Base-by-base conservation (phyloP, 2,113 vertebrate species). In the Pluvianellus socialis region DNA sequence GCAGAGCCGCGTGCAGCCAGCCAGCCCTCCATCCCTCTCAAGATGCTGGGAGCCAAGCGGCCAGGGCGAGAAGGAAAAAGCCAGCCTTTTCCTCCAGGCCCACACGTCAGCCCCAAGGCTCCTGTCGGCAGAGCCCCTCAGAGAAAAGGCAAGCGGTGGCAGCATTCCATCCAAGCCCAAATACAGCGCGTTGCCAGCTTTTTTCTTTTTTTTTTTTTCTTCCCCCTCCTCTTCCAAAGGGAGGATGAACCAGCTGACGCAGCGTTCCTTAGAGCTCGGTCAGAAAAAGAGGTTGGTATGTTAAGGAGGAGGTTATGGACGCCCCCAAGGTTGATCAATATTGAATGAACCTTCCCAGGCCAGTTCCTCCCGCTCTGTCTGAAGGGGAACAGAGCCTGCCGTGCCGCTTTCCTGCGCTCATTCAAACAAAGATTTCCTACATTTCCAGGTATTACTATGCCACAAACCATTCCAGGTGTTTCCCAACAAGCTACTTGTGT, bases 211-310 rank as follows among this genome's bases (percentile, higher is more conserved):
- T 38, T 38, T 38, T 38, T 38, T 38, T 38, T 38, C 38, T 27
- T 7, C 6, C 6, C 59, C 22, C 33, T 21, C 38, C 79, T 76
- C 67, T 90, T 74, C 22, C 23, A 6, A 73, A 47, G 44, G 61
- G 28, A 94, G n/a, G 55, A 35, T 17, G 45, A 70, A 84, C 8
- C n/a, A 80, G 93, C 96, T 87, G 94, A 94, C 10, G 44, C 65
- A 90, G 86, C 88, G 33, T 17, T 84, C 47, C 72, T 89, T 33
- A 68, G 19, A 44, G 79, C 91, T 86, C n/a, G 86, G 76, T 79
- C 84, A 85, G 73, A 83, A 85, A 88, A 93, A 82, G 3, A 42
- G 1, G 5, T 19, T 44, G 2, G 0, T 68, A 45, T 86, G 73
- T 90, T 61, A 79, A 68, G 75, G 28, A 76, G 47, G 58, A 65